Base-by-base conservation (phyloP, 2,113 vertebrate species). In the Apus apus region DNA sequence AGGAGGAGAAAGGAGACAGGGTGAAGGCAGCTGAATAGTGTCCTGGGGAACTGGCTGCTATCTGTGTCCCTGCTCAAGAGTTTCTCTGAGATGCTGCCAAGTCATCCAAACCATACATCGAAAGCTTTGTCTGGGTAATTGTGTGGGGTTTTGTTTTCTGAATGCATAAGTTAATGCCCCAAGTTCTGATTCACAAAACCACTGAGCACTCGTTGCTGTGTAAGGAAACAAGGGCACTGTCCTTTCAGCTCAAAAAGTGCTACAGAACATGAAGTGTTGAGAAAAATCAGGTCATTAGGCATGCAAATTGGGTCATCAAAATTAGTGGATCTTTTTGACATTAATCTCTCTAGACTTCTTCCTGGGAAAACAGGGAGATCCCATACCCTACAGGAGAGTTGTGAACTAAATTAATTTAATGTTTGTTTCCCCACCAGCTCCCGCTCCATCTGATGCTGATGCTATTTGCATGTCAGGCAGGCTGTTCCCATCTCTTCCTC, bases 301-400 rank as follows among this genome's bases (percentile, higher is more conserved):
- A 96, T 95, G 94, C 93, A 96, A 94, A 96, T 95, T 97, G 96
- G 96, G 94, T 96, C 94, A 95, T 96, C 96, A 96, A 90, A 97
- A 97, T 96, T 97, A 97, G 94, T 97, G 96, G 94, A 95, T 95
- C 94, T 96, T 97, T 94, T 93, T 97, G 96, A 97, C 96, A 96
- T 97, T 96, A 95, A 96, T 97, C 96, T 96, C 94, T 92, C 96
- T 95, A 96, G 95, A 96, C 61, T 93, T 96, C 93, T 96, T 95
- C 88, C 92, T 29, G 82, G 90, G 94, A 96, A 96, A 97, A 95
- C 87, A 96, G 93, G 94, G 95, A 96, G 92, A 96, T 96, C 93
- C 94, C 95, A 96, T 94, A 95, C 96, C 95, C 95, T 95, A 96
- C 94, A 97, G 96, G 96, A 97, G 93, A 97, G 89, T 94, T 96